Evolutionary conservation across 92 coral and sea anemone species (phyloP).

Genomic region (Chrysogorgia sp.): DNA sequence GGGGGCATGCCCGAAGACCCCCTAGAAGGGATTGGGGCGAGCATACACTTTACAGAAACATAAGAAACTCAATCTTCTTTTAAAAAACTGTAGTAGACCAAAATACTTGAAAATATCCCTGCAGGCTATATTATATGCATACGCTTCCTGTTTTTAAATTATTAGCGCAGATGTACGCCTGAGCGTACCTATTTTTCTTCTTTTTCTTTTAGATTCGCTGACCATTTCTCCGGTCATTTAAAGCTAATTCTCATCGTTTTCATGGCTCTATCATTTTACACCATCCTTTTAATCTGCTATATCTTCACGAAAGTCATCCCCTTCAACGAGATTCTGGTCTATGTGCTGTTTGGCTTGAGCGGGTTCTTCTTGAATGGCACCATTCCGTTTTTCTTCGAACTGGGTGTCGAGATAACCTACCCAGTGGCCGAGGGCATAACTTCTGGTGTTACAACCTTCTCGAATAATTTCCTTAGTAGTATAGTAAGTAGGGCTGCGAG

Average conservation of each 20-base stretch:
- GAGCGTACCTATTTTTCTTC: background rate
- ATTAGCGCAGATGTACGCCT: too few relatives aligned
- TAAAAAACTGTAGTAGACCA: too few relatives aligned
- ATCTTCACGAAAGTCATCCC: constrained; percentile 86
- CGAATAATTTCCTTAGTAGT: constrained; percentile 76
- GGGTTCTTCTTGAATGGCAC: constrained; percentile 78
- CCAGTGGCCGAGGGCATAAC: constrained; percentile 99
- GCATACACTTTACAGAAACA: too few relatives aligned
- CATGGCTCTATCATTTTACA: constrained; percentile 66
- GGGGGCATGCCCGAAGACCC: too few relatives aligned
- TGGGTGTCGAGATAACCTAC: constrained; percentile 89
- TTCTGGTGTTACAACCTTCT: constrained; percentile 79
- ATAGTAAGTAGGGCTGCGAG: too few relatives aligned
- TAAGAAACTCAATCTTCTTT: too few relatives aligned
- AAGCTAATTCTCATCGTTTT: constrained; percentile 73
- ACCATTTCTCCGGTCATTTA: constrained; percentile 78
- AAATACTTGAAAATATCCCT: too few relatives aligned
- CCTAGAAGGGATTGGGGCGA: too few relatives aligned
- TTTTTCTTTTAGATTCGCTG: constrained; percentile 74
- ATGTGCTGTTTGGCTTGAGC: constrained; percentile 69
- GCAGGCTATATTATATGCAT: too few relatives aligned
- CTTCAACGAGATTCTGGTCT: constrained; percentile 67
- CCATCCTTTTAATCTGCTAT: constrained; percentile 75
- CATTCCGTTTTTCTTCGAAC: constrained; percentile 80
- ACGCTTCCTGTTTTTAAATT: too few relatives aligned